Base-by-base conservation (phyloP, 2,888 invertebrate species). In the Sepiola atlantica region DNA sequence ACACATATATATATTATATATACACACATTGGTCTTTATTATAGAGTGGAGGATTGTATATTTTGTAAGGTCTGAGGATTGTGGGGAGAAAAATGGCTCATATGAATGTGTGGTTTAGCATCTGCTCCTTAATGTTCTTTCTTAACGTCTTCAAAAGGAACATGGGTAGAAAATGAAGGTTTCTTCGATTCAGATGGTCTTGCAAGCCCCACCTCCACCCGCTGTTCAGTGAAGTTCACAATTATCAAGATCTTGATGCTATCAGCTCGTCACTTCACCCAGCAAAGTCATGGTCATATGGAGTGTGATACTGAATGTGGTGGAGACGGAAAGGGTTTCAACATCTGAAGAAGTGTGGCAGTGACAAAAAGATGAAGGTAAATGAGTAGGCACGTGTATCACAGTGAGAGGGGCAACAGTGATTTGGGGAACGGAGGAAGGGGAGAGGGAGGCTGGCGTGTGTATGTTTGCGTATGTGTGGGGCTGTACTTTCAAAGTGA, bases 181-280 rank as follows among this genome's bases (percentile, higher is more conserved):
- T 77, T 77, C n/a, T n/a, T 28, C 28, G 28, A 10, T n/a, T 77
- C 77, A 16, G 45, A 12, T 77, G 77, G 77, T 77, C 77, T 77
- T 77, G 77, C 77, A 77, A 32, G n/a, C n/a, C 77, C 77, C 45
- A 45, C 4, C 45, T 4, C 45, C 45, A n/a, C 45, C 45, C 3
- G n/a, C 77, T 77, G 77, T n/a, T 77, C 77, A 77, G n/a, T 32
- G 77, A 77, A 77, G n/a, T 77, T 77, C n/a, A 77, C 77, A 32
- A 45, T 45, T 77, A n/a, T 77, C 14, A 77, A 77, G 77, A 77
- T 77, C 32, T n/a, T 77, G 77, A 77, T n/a, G 77, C 77, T 77
- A 77, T 77, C 77, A 77, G 77, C 14, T 77, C 77, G 16, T 77
- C 77, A 77, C 77, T 77, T n/a, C 8, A 77, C 77, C n/a, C n/a